Conservation (phyloP, 2,113 vertebrate genomes). For the Pantherophis guttatus region DNA sequence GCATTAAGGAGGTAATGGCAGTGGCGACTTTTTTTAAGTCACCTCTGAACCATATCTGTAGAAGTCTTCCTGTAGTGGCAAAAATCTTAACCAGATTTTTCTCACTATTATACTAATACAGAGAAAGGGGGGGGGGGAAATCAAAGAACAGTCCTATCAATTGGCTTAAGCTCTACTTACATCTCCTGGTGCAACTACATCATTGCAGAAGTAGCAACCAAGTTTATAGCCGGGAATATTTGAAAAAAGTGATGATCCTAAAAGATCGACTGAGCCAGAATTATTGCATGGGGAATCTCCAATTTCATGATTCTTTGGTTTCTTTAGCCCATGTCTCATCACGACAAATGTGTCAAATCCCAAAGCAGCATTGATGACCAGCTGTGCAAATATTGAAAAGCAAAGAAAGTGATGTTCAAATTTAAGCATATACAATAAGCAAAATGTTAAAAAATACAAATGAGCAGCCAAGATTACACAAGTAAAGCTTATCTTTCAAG, state of each 20-base stretch:
- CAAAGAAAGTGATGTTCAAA: constrained; percentile 18
- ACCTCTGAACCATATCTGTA: not conserved
- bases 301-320: constrained; percentile 67
- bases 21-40: not conserved
- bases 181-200: constrained; percentile 95
- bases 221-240: constrained; percentile 96
- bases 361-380: constrained; percentile 92
- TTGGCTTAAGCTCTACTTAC: constrained; percentile 73
- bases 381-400: constrained; percentile 64
- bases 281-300: constrained; percentile 54
- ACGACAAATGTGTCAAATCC: constrained; percentile 99
- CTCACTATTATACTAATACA: not conserved
- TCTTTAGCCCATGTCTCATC: constrained; percentile 96
- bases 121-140: not conserved
- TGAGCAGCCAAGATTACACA: not conserved
- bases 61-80: not conserved
- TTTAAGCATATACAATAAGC: not conserved
- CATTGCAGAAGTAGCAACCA: constrained; percentile 99
- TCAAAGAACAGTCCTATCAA: not conserved
- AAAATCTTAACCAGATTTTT: not conserved
- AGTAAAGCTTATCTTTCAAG: not conserved
- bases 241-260: constrained; percentile 89
- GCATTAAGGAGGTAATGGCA: not conserved
- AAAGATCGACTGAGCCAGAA: constrained; percentile 60
- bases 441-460: not conserved